Percentiles rank a stretch among this genome's conserved stretches.
These are phyloP conservation scores for Diplodus sargus DNA, from an alignment of 2,797 vertebrate genomes.

Conservation along the genomic window DNA sequence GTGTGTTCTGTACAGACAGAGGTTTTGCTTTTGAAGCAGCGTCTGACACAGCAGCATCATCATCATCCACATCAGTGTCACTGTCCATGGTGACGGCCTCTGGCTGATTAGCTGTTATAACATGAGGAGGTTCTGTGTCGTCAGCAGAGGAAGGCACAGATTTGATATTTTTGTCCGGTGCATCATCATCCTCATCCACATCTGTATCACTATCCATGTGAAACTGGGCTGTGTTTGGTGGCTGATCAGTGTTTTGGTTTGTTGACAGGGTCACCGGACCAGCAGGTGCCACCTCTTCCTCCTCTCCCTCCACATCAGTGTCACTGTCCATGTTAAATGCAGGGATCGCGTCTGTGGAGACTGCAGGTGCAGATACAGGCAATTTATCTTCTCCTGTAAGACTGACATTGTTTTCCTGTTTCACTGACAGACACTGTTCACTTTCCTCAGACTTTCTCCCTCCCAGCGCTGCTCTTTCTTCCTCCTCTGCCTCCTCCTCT, in stretches of 20 bases:
- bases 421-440: slow-evolving; percentile 15
- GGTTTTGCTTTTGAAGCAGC: slow-evolving; percentile 45
- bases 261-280: slow-evolving; percentile 22
- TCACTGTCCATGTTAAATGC: slow-evolving; percentile 78
- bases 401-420: slow-evolving; percentile 32
- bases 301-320: slow-evolving; percentile 74
- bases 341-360: slow-evolving; percentile 33
- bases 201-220: slow-evolving; percentile 81
- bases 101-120: slow-evolving; percentile 38
- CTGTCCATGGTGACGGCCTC: slow-evolving; percentile 77
- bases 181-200: slow-evolving; percentile 68
- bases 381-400: slow-evolving; percentile 19
- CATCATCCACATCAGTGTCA: slow-evolving; percentile 85
- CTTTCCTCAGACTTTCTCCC: slow-evolving; percentile 32
- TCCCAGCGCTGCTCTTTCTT: slow-evolving; percentile 37
- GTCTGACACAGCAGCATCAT: slow-evolving; percentile 58
- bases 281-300: slow-evolving; percentile 18
- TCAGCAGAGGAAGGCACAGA: slow-evolving; percentile 21
- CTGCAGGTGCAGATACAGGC: slow-evolving; percentile 25
- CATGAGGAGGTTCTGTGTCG: slow-evolving; percentile 15
- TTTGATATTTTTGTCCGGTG: slow-evolving; percentile 8
- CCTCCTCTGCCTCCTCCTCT: slow-evolving; percentile 43
- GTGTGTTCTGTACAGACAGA: slow-evolving; percentile 7
- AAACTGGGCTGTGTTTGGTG: slow-evolving; percentile 48
- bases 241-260: slow-evolving; percentile 33